Evolutionary conservation across 2,888 invertebrate genomes (phyloP), one percentile per base, ranked within the genome.

Genomic region (Eupithecia centaureata): DNA sequence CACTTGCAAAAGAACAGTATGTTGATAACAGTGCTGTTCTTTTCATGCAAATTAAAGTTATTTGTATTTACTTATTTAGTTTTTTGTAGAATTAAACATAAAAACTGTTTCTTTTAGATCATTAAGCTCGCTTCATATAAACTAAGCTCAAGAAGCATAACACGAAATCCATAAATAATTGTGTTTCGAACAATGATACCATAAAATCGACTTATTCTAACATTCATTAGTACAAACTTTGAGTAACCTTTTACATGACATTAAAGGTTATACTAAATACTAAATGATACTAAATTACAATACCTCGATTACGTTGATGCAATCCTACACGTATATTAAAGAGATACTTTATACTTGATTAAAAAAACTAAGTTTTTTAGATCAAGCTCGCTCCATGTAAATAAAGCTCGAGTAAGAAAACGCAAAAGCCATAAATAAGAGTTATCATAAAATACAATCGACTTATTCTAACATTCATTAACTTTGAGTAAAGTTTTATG

Each of bases 171-270:
- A 59, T 58, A 13, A 61, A 54, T 61, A 18, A 58, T 62, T 65
- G 65, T 56, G 52, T 68, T 22, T 47, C 12, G 12, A 47, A 32
- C 33, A 42, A 52, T 13, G 8, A 27, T 27, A 27, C 54, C 12
- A 64, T 52, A 68, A 57, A 57, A 60, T 27, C 38, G 61, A 64
- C 64, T 67, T 62, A 71, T 71, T 68, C 68, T 73, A 63, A 58
- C 61, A 2, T 27, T 42, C 38, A 18, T 52, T 58, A 47, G 30
- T 68, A 61, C 61, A 30, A 56, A 51, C 60, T 4, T 58, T 42
- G 51, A 68, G 61, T 68, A 68, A 65, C 61, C 2, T 42, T n/a
- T n/a, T n/a, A n/a, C n/a, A n/a, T n/a, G n/a, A n/a, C n/a, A n/a
- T n/a, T n/a, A n/a, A n/a, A n/a, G n/a, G n/a, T n/a, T n/a, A n/a